Base-by-base conservation (phyloP, 2,888 invertebrate species). In the Apamea sordens region DNA sequence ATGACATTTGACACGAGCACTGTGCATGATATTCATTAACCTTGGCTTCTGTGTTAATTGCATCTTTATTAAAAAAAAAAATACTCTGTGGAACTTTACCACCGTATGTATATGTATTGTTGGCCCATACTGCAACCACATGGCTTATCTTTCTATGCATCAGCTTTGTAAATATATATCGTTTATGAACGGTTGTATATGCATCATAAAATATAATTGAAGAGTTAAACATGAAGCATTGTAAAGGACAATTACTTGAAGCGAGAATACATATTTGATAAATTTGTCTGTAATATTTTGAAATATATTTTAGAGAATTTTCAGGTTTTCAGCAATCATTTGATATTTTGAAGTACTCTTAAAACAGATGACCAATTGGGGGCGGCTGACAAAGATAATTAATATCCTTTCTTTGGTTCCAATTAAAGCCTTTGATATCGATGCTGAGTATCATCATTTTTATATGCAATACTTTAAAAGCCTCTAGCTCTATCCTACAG, bases 1-100 rank as follows among this genome's bases (percentile, higher is more conserved):
- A 85, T 86, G 83, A 85, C 83, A 87, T 85, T 82, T 90, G 88
- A 88, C 88, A 87, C 84, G 83, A 87, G 84, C 76, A 77, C 87
- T 82, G 79, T 88, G 84, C 77, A 82, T 82, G 82, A 88, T 89
- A 86, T 75, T 79, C 75, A 88, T 89, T 88, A 84, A 90, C 89
- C 89, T 89, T 90, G 89, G 61, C 73, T 68, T 67, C 65, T 73
- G 74, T 70, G 56, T 84, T 80, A 80, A 85, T 79, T 83, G 73
- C 79, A 76, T 41, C 71, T 76, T 82, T 67, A 82, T 89, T 82
- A 2, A 0, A 36, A 21, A 67, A n/a, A 85, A 82, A 85, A 78
- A 68, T 70, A 77, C 56, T 64, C 68, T 41, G 50, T 65, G 47
- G 50, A 59, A 74, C 28, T 63, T 21, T 47, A 83, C 72, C 61